These are phyloP conservation scores for Chloroclysta siterata DNA, from an alignment of 2,888 invertebrate genomes.

Conservation along the genomic window DNA sequence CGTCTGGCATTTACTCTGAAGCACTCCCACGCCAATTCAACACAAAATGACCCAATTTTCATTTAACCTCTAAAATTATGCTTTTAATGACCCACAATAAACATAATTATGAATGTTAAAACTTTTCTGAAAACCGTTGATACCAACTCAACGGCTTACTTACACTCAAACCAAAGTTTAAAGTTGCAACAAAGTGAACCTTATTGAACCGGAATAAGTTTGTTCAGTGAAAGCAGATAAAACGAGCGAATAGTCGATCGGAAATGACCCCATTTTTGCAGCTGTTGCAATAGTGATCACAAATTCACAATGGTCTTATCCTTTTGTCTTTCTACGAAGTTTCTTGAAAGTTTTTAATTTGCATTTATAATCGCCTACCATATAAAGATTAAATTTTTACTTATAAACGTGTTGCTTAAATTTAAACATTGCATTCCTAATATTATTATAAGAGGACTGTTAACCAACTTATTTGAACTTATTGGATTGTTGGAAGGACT, in stretches of 20 bases:
- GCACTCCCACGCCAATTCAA: constrained; percentile 5
- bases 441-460: too few relatives aligned
- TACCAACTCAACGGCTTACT: too few relatives aligned
- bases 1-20: background rate
- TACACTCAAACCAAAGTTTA: too few relatives aligned
- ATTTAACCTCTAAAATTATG: constrained; percentile 7
- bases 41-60: constrained; percentile 9
- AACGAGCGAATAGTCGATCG: constrained; percentile 36
- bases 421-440: too few relatives aligned
- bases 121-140: too few relatives aligned
- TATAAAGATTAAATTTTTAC: too few relatives aligned
- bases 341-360: too few relatives aligned
- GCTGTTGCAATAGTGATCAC: constrained; percentile 55
- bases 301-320: constrained; percentile 20
- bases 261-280: constrained; percentile 60
- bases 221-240: constrained; percentile 16
- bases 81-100: background rate
- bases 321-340: background rate
- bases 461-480: too few relatives aligned
- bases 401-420: too few relatives aligned
- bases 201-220: constrained; percentile 14
- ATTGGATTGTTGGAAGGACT: too few relatives aligned
- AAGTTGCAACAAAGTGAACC: constrained; percentile 4
- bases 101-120: too few relatives aligned
- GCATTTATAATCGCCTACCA: too few relatives aligned